Conservation (phyloP, 1,140 invertebrate genomes). For the Caenorhabditis tropicalis region DNA sequence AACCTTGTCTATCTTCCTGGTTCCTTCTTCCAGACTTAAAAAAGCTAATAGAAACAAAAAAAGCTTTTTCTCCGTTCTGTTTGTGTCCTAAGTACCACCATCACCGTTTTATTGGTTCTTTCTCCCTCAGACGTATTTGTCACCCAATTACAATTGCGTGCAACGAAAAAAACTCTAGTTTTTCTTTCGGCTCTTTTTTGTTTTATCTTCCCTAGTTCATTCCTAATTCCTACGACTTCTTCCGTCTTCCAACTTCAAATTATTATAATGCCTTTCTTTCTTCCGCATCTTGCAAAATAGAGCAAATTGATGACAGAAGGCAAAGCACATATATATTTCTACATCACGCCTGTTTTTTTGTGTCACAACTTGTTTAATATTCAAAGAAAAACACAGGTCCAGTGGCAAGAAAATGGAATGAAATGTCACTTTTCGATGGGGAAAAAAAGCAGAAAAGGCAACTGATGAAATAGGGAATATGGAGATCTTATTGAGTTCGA, state of each 20-base stretch:
- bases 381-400: constrained; percentile 36
- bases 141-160: constrained; percentile 8
- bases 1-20: background rate
- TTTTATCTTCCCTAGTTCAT: background rate
- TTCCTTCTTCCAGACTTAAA: background rate
- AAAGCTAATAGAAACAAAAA: constrained; percentile 23
- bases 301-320: constrained; percentile 29
- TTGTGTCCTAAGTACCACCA: constrained; percentile 9
- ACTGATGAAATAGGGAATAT: background rate
- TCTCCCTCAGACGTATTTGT: background rate
- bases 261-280: constrained; percentile 13
- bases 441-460: background rate
- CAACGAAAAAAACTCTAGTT: background rate
- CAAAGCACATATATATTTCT: background rate
- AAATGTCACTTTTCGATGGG: background rate
- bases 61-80: background rate
- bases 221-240: background rate
- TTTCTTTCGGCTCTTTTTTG: background rate
- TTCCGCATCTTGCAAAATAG: background rate
- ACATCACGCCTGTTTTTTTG: background rate
- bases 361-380: constrained; percentile 11
- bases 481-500: no score
- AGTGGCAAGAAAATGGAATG: background rate
- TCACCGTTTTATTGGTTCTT: background rate
- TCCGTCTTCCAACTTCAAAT: background rate